A percentile compares a stretch with the other conserved stretches of the same genome.
These are phyloP conservation scores for Ceratosolen solmsi DNA, from an alignment of 1,140 invertebrate genomes.

Conservation along the genomic window DNA sequence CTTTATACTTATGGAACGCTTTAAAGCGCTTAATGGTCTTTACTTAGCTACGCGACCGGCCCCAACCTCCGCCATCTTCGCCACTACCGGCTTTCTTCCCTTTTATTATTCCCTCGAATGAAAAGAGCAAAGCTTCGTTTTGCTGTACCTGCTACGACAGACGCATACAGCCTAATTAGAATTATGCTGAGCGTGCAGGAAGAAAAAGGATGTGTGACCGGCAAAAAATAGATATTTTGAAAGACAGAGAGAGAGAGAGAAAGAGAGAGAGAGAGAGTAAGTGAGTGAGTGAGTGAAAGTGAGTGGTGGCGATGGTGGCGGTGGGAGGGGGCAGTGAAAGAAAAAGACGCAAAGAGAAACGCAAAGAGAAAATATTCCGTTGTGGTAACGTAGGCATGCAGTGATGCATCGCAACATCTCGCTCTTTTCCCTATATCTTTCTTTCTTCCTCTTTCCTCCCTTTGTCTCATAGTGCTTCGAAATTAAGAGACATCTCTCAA, in stretches of 20 bases:
- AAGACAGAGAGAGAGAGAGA: neutral
- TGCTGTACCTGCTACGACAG: neutral
- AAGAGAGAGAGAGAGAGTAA: too few species aligned
- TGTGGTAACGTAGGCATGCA: neutral
- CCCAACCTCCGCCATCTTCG: neutral
- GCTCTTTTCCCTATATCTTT: slow-evolving; percentile 56
- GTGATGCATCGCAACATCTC: neutral
- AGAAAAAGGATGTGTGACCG: neutral
- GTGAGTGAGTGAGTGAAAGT: too few species aligned
- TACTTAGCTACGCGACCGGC: slow-evolving; percentile 33
- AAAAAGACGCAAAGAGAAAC: neutral
- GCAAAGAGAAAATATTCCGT: slow-evolving; percentile 26
- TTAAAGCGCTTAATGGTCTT: slow-evolving; percentile 19
- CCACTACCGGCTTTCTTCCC: neutral
- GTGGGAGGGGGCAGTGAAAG: too few species aligned
- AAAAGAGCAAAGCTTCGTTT: slow-evolving; percentile 13
- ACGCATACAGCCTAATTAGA: slow-evolving; percentile 9
- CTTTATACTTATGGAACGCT: slow-evolving; percentile 21
- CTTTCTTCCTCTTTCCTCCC: slow-evolving; percentile 57
- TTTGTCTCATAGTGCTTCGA: slow-evolving; percentile 65
- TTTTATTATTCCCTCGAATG: slow-evolving; percentile 18
- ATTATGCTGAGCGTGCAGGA: neutral
- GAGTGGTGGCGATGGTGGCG: too few species aligned
- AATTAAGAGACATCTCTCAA: slow-evolving; percentile 68
- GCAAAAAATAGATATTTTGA: neutral